These are phyloP conservation scores for Epinotia nisella DNA, from an alignment of 2,888 invertebrate genomes.

Conservation along the genomic window DNA sequence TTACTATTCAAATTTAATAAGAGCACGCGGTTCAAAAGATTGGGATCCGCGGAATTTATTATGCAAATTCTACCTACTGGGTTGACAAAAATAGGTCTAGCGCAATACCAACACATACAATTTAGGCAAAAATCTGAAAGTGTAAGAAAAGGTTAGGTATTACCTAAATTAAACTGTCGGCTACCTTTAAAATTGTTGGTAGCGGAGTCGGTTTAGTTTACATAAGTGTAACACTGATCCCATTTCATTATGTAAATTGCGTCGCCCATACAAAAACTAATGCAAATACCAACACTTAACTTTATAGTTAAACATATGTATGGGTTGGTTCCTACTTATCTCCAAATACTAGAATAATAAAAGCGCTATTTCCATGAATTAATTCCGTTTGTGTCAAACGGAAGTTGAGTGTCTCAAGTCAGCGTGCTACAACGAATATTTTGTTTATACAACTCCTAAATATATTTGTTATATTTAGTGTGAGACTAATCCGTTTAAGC, in stretches of 20 bases:
- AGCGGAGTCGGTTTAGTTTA: not conserved
- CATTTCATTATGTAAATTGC: constrained; percentile 6
- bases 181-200: not conserved
- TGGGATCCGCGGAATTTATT: constrained; percentile 55
- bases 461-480: not conserved
- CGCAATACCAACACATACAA: constrained; percentile 47
- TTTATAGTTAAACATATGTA: not conserved
- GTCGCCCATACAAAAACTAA: not conserved
- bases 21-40: constrained; percentile 47
- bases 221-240: not conserved
- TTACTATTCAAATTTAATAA: constrained; percentile 55
- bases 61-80: constrained; percentile 53
- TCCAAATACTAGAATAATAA: not conserved
- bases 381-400: not conserved
- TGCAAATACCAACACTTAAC: not conserved
- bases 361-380: not conserved
- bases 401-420: too few species aligned
- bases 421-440: not conserved
- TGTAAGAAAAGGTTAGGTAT: not conserved
- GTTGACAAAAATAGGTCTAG: constrained; percentile 51
- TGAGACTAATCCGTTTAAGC: not conserved
- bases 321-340: too few species aligned
- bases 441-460: not conserved
- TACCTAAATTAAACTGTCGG: not conserved
- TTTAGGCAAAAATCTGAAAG: constrained; percentile 7